Conservation (phyloP, 2,113 vertebrate species). For the Orycteropus afer region DNA sequence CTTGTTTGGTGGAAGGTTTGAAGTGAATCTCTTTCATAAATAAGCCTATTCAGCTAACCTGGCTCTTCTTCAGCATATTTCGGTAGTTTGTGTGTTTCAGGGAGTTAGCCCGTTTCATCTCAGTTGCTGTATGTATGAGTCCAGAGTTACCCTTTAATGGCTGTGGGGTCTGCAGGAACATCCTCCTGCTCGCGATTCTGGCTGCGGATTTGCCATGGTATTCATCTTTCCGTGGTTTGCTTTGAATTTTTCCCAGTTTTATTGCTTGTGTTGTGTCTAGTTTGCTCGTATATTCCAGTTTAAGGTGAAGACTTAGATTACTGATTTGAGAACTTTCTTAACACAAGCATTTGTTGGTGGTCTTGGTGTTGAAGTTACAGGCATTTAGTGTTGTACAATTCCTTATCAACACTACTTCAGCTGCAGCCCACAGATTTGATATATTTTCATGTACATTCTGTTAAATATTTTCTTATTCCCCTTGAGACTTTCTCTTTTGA, state of each 20-base stretch:
- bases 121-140: neutral
- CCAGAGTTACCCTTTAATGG: neutral
- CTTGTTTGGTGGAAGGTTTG: too few species aligned
- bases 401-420: neutral
- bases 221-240: neutral
- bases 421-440: neutral
- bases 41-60: neutral
- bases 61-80: neutral
- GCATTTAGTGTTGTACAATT: neutral
- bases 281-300: neutral
- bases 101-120: neutral
- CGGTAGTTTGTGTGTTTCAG: neutral
- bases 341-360: neutral
- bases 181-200: neutral
- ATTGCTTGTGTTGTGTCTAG: neutral
- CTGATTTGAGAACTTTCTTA: neutral
- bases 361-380: too few species aligned
- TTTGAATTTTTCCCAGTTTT: neutral
- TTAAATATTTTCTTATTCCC: neutral
- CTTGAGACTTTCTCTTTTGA: too few species aligned
- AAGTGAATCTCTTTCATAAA: neutral
- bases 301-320: neutral
- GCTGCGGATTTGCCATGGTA: neutral
- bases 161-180: neutral
- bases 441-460: neutral